Evolutionary conservation across 2,113 vertebrate species (phyloP).

Genomic region (Circaetus gallicus): DNA sequence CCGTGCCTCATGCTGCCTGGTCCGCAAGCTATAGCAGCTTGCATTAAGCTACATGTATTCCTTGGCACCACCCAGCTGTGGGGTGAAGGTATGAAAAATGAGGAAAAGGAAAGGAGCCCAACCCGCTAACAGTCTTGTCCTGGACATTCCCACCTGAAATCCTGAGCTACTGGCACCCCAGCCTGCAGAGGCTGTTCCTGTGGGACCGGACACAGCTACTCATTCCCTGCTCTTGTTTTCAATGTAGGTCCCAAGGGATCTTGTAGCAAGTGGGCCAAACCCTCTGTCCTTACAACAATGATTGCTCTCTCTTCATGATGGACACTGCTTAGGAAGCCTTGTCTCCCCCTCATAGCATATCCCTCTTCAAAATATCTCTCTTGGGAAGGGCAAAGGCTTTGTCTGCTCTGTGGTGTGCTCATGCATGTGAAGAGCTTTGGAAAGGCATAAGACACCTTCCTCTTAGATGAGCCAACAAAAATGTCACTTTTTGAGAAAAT

Average conservation of each 20-base stretch:
- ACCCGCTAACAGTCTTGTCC: neutral
- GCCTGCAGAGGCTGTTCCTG: neutral
- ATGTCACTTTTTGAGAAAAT: constrained; percentile 29
- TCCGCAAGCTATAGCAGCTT: neutral
- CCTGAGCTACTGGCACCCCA: neutral
- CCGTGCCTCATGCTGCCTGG: neutral
- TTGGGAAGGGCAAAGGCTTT: neutral
- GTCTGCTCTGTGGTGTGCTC: neutral
- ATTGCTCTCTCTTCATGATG: neutral
- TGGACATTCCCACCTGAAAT: neutral
- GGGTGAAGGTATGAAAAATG: neutral
- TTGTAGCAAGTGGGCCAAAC: neutral
- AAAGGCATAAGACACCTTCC: constrained; percentile 5
- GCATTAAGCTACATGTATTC: fast-evolving
- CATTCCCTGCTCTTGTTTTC: neutral
- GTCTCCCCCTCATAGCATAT: neutral
- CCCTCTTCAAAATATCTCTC: neutral
- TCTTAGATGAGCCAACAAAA: constrained; percentile 2
- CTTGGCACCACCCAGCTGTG: neutral
- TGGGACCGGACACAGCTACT: neutral
- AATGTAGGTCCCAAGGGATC: fast-evolving
- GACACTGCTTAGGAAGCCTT: neutral
- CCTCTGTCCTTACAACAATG: neutral
- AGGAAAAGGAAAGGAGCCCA: neutral
- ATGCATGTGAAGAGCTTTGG: neutral